These are phyloP conservation scores for Gouania willdenowi DNA, from an alignment of 2,797 vertebrate species.

Conservation along the genomic window DNA sequence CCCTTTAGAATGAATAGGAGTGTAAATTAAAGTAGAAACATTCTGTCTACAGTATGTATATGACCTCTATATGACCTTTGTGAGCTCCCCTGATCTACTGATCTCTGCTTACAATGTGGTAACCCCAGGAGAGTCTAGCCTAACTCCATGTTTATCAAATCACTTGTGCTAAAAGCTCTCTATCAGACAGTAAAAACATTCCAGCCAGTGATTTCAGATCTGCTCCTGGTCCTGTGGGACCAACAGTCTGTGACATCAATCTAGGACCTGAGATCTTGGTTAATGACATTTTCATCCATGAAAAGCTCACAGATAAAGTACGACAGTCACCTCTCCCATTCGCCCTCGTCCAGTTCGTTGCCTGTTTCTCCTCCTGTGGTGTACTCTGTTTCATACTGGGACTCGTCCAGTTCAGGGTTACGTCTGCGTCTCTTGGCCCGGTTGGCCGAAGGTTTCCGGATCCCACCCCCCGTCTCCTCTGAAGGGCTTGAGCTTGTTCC, in stretches of 20 bases:
- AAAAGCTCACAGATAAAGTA: not conserved
- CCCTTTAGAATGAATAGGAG: too few species aligned
- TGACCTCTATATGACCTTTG: too few species aligned
- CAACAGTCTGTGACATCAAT: constrained; percentile 19
- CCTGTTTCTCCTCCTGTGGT: constrained; percentile 84
- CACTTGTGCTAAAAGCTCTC: too few species aligned
- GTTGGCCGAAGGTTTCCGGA: constrained; percentile 71
- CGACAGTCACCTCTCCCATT: constrained; percentile 69
- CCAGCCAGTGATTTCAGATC: constrained; percentile 39
- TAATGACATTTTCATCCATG: constrained; percentile 19
- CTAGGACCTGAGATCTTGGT: constrained; percentile 6
- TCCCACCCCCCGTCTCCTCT: constrained; percentile 55
- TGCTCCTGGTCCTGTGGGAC: constrained; percentile 36
- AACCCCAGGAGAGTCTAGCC: too few species aligned
- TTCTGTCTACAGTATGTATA: too few species aligned
- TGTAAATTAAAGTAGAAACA: too few species aligned
- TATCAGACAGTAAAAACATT: too few species aligned
- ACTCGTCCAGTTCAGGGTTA: constrained; percentile 82
- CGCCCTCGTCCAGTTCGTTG: constrained; percentile 75
- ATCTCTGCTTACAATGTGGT: too few species aligned
- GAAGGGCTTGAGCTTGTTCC: constrained; percentile 75
- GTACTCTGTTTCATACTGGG: constrained; percentile 87
- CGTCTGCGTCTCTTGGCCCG: constrained; percentile 71
- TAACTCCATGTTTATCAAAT: too few species aligned
- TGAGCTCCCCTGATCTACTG: too few species aligned